Percentiles rank a stretch among this genome's conserved stretches.
Conservation (phyloP, 2,888 invertebrate species). For the Agrilus biguttatus region DNA sequence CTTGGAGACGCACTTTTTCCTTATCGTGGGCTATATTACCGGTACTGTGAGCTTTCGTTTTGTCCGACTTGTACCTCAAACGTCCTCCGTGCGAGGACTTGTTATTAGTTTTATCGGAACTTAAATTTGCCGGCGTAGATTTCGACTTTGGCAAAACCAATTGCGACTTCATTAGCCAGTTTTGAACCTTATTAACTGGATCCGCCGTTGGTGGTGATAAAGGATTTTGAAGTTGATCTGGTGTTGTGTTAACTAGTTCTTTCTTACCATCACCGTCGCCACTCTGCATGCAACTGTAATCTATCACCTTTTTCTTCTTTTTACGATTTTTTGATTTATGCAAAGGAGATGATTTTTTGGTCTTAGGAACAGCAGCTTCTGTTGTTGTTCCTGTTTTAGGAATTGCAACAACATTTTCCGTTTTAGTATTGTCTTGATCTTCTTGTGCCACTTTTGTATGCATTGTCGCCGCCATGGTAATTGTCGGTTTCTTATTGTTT, state of each 20-base stretch:
- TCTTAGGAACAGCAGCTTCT: constrained; percentile 19
- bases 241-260: constrained; percentile 20
- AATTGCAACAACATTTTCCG: constrained; percentile 29
- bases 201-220: constrained; percentile 32
- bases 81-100: constrained; percentile 34
- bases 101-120: constrained; percentile 36
- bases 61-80: constrained; percentile 34
- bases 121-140: constrained; percentile 64
- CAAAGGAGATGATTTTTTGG: constrained; percentile 28
- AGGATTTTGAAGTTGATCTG: constrained; percentile 32
- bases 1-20: constrained; percentile 63
- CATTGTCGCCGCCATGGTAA: constrained; percentile 12
- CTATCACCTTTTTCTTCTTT: constrained; percentile 58
- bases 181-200: constrained; percentile 66
- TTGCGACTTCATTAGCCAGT: constrained; percentile 68
- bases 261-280: constrained; percentile 37
- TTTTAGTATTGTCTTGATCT: constrained; percentile 39
- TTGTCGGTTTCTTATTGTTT: constrained; percentile 33
- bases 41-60: constrained; percentile 49
- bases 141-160: constrained; percentile 64
- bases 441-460: constrained; percentile 26
- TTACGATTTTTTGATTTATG: constrained; percentile 37
- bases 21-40: constrained; percentile 47
- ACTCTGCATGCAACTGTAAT: constrained; percentile 57
- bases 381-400: constrained; percentile 14